A percentile compares a stretch with the other conserved stretches of the same genome.
Conservation (phyloP, 2,888 invertebrate species). For the Torymus auratus region DNA sequence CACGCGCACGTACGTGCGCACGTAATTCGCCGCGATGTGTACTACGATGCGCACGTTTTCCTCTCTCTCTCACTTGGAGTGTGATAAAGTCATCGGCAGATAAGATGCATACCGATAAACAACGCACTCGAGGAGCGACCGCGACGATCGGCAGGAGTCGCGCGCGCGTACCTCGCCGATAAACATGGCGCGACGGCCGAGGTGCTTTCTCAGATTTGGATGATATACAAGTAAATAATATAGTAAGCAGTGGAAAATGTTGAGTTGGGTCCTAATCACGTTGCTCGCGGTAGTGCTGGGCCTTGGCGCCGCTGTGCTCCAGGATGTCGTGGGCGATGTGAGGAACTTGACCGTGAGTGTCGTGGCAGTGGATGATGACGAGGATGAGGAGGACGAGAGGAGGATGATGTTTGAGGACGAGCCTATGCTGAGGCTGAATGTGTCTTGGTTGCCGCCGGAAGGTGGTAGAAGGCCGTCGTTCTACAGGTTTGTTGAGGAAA, state of each 20-base stretch:
- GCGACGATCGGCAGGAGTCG: background rate
- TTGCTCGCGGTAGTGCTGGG: background rate
- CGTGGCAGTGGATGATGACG: background rate
- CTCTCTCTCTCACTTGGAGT: too few species aligned
- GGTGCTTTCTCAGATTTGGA: too few species aligned
- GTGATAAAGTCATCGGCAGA: conserved; percentile 31
- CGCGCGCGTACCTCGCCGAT: background rate
- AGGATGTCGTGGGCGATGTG: conserved; percentile 6
- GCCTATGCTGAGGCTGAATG: conserved; percentile 33
- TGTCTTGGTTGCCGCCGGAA: conserved; percentile 48
- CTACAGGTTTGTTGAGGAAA: conserved; percentile 42
- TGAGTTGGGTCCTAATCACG: conserved; percentile 2
- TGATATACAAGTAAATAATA: too few species aligned
- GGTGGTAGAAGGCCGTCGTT: background rate
- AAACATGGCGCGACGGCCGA: background rate
- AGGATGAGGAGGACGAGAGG: background rate
- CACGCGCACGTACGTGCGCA: too few species aligned
- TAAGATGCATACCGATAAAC: conserved; percentile 49
- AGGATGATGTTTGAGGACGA: background rate
- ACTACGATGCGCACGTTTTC: too few species aligned
- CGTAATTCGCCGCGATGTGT: too few species aligned
- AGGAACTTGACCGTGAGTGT: conserved; percentile 38
- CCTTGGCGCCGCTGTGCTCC: background rate
- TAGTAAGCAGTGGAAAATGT: conserved; percentile 37
- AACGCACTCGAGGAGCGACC: background rate